phyloP scores from a whole-genome alignment of 92 coral and sea anemone species.

The Isaurus tuberculatus region DNA sequence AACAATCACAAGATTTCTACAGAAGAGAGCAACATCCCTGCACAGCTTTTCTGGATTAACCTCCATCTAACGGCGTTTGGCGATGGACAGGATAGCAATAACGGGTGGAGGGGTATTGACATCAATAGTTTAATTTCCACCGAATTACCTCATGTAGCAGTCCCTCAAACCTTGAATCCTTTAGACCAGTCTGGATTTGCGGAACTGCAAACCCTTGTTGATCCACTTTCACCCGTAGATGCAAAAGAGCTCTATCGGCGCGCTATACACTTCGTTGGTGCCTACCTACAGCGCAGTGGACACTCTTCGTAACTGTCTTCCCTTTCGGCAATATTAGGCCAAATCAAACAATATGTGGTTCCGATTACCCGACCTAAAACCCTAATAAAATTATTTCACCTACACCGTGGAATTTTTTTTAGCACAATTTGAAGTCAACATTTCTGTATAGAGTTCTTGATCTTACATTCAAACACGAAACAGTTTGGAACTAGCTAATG shows the following conservation, averaged over 20 bases:
- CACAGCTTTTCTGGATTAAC: conserved; percentile 59
- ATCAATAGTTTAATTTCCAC: conserved; percentile 41
- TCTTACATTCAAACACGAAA: too few species aligned
- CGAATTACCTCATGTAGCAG: conserved; percentile 62
- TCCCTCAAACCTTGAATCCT: conserved; percentile 51
- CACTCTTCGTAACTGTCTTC: background rate
- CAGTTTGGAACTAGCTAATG: too few species aligned
- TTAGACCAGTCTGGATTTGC: conserved; percentile 40
- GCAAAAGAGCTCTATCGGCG: conserved; percentile 56
- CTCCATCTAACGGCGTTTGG: conserved; percentile 45
- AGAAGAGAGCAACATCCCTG: conserved; percentile 55
- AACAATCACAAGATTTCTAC: conserved; percentile 66
- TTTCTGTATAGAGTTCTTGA: too few species aligned
- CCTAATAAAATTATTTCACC: too few species aligned
- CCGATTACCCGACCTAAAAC: background rate
- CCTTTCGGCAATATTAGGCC: background rate
- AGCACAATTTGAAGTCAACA: too few species aligned
- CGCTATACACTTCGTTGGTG: conserved; percentile 52
- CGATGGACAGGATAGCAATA: conserved; percentile 26
- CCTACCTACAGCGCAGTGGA: conserved; percentile 21
- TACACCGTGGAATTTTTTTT: too few species aligned
- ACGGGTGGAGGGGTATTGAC: conserved; percentile 34
- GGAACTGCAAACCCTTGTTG: conserved; percentile 51
- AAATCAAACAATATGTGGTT: background rate
- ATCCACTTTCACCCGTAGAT: conserved; percentile 54